phyloP scores from a whole-genome alignment of 2,797 vertebrate species.

The Cryptoblepharus egeriae region DNA sequence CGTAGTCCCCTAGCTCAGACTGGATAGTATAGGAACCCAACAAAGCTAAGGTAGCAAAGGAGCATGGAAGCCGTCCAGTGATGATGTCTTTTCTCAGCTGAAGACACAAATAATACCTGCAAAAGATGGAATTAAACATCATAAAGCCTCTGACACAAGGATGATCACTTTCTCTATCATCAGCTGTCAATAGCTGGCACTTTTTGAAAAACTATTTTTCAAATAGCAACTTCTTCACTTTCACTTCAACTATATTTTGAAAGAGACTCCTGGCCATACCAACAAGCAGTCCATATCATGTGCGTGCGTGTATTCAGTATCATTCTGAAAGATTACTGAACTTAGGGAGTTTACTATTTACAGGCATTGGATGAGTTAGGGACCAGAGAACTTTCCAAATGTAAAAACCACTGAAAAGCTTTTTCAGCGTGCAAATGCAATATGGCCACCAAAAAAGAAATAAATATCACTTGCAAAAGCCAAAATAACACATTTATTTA shows the following conservation, averaged over 20 bases:
- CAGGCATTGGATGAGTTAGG: too few relatives aligned
- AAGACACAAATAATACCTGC: constrained; percentile 93
- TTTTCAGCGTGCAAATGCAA: too few relatives aligned
- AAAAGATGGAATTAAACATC: constrained; percentile 28
- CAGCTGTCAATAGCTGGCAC: not conserved
- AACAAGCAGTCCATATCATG: not conserved
- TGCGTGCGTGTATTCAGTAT: not conserved
- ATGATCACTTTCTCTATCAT: not conserved
- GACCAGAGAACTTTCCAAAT: too few relatives aligned
- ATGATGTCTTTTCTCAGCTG: constrained; percentile 95
- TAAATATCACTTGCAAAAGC: too few relatives aligned
- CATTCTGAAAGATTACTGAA: not conserved
- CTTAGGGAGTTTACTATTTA: too few relatives aligned
- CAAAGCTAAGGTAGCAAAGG: constrained; percentile 94
- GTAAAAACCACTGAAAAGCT: too few relatives aligned
- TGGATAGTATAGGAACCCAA: constrained; percentile 95
- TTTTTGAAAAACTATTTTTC: not conserved
- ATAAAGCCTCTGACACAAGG: not conserved
- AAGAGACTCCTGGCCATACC: not conserved
- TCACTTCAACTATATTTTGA: not conserved
- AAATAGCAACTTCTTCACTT: constrained; percentile 2
- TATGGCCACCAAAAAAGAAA: too few relatives aligned
- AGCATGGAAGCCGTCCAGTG: constrained; percentile 89
- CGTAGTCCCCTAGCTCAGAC: constrained; percentile 95
- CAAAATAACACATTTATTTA: too few relatives aligned